phyloP scores from a whole-genome alignment of 2,888 invertebrate species.

The Periphyllus acericola region DNA sequence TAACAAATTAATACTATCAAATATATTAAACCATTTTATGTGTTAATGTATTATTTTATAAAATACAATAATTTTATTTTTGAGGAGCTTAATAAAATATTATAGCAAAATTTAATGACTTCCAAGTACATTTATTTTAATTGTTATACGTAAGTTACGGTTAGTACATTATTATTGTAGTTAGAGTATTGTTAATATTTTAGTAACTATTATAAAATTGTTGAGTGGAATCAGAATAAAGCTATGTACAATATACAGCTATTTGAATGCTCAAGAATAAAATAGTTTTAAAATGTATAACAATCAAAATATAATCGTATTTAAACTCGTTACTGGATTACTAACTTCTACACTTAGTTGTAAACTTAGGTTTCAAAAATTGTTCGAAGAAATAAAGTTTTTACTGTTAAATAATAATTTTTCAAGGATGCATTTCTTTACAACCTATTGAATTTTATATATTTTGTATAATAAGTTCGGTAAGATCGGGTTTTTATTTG shows the following conservation, averaged over 20 bases:
- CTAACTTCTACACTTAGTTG: neutral
- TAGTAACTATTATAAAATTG: neutral
- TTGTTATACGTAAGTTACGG: neutral
- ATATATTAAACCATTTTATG: too few relatives aligned
- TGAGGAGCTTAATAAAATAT: too few relatives aligned
- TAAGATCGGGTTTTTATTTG: too few relatives aligned
- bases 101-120: too few relatives aligned
- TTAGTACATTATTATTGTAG: neutral
- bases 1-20: too few relatives aligned
- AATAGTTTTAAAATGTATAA: conserved; percentile 13
- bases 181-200: neutral
- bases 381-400: neutral
- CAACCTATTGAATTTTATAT: too few relatives aligned
- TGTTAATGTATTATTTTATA: too few relatives aligned
- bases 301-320: conserved; percentile 20
- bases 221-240: neutral
- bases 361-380: neutral
- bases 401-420: conserved; percentile 4
- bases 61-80: too few relatives aligned
- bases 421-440: neutral
- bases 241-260: neutral
- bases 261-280: neutral
- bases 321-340: conserved; percentile 6
- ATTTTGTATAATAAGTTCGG: too few relatives aligned
- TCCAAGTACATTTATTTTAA: too few relatives aligned